Conservation (phyloP, 1,140 invertebrate species). For the Macrobrachium nipponense region DNA sequence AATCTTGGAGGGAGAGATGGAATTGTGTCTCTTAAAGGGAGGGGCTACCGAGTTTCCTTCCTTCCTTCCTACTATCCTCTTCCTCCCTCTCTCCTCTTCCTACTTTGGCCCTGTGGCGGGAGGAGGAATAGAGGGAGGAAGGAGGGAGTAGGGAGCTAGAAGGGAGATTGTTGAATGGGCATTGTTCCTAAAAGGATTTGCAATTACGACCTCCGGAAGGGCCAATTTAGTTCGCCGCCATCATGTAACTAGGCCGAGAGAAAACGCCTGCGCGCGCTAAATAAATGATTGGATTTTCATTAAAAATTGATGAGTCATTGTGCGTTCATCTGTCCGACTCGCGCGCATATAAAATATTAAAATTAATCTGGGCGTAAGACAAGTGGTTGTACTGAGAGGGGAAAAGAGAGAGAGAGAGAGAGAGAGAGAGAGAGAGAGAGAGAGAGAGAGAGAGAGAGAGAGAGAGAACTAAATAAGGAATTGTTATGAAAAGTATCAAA, state of each 20-base stretch:
- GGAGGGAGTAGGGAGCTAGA: neutral
- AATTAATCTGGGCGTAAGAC: constrained; percentile 49
- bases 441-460: neutral
- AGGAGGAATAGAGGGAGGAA: constrained; percentile 6
- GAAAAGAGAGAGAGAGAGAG: neutral
- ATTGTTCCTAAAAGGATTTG: constrained; percentile 51
- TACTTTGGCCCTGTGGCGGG: constrained; percentile 2
- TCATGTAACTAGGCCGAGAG: constrained; percentile 15
- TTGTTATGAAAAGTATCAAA: too few species aligned
- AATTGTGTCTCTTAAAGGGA: too few species aligned
- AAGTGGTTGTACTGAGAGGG: constrained; percentile 50
- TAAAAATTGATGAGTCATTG: constrained; percentile 58
- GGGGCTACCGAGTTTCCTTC: too few species aligned
- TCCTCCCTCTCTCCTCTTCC: neutral
- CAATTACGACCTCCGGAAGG: constrained; percentile 47
- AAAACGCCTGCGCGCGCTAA: constrained; percentile 47
- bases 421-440: neutral
- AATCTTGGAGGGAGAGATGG: too few species aligned
- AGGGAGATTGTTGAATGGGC: constrained; percentile 41
- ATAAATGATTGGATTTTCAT: constrained; percentile 60
- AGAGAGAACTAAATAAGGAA: too few species aligned
- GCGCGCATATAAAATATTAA: constrained; percentile 56
- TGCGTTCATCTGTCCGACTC: constrained; percentile 46
- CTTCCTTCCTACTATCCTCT: too few species aligned
- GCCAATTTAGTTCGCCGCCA: constrained; percentile 27